phyloP scores from a whole-genome alignment of 2,797 vertebrate species.

The Falco naumanni region DNA sequence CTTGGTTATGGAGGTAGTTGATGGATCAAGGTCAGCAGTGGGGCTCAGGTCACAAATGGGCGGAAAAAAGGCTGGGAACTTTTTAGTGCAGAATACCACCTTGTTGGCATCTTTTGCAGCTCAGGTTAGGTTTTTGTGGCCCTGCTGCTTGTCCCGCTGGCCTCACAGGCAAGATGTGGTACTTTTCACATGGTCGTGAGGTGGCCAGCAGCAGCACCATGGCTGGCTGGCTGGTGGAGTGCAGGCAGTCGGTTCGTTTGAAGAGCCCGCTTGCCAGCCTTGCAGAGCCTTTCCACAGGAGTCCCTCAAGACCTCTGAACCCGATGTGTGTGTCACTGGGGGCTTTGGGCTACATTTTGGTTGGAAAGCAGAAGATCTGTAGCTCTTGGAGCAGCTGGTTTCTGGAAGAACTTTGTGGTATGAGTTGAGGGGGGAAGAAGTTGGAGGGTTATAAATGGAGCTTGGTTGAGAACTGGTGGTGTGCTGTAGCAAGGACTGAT shows the following conservation, averaged over 20 bases:
- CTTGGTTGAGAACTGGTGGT: neutral
- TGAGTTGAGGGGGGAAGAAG: neutral
- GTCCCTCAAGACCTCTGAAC: neutral
- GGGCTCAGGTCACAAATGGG: neutral
- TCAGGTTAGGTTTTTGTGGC: neutral
- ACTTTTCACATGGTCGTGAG: neutral
- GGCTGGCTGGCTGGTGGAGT: neutral
- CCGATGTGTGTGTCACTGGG: neutral
- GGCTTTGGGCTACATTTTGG: neutral
- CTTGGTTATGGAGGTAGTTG: conserved; percentile 58
- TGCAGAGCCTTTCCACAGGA: neutral
- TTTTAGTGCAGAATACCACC: neutral
- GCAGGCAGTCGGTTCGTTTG: accelerated
- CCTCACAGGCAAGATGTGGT: neutral
- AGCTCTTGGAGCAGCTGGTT: neutral
- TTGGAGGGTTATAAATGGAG: neutral
- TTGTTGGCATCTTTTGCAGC: neutral
- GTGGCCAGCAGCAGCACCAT: neutral
- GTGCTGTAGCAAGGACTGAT: neutral
- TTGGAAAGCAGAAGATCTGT: neutral
- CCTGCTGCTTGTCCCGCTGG: neutral
- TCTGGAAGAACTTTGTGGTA: neutral
- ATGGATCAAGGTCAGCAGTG: conserved; percentile 58
- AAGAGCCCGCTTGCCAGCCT: neutral
- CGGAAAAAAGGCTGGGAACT: neutral